A percentile compares a stretch with the other conserved stretches of the same genome.
Evolutionary conservation across 2,888 invertebrate species (phyloP).

Genomic region (Tridacna crocea): DNA sequence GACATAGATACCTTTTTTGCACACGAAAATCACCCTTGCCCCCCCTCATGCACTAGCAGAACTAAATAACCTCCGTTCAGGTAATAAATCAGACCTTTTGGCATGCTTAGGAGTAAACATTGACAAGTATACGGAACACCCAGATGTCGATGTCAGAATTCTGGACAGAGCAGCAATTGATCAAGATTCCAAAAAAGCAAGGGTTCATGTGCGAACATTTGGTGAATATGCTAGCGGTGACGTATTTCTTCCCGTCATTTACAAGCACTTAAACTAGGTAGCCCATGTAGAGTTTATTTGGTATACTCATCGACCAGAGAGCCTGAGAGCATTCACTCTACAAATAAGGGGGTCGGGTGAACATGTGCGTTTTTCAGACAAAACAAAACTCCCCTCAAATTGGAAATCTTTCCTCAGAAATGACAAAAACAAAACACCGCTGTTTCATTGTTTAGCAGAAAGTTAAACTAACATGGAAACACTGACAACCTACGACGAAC

Average conservation of each 20-base stretch:
- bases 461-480: background rate
- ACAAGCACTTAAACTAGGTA: background rate
- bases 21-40: constrained; percentile 18
- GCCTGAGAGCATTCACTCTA: background rate
- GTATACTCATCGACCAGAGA: background rate
- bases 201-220: background rate
- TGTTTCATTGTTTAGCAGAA: constrained; percentile 33
- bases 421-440: constrained; percentile 45
- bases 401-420: constrained; percentile 46
- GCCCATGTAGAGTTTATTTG: background rate
- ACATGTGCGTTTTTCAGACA: constrained; percentile 20
- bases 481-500: background rate
- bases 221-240: background rate
- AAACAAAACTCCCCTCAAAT: constrained; percentile 39
- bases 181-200: constrained; percentile 1
- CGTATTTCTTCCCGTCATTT: background rate
- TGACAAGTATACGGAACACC: background rate
- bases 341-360: constrained; percentile 25
- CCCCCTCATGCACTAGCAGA: constrained; percentile 10
- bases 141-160: background rate
- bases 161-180: constrained; percentile 2
- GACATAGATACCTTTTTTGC: constrained; percentile 6
- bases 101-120: background rate
- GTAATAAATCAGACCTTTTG: background rate
- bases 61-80: background rate